Conservation (phyloP, 2,888 invertebrate species). For the Megaustenia siamemsis region DNA sequence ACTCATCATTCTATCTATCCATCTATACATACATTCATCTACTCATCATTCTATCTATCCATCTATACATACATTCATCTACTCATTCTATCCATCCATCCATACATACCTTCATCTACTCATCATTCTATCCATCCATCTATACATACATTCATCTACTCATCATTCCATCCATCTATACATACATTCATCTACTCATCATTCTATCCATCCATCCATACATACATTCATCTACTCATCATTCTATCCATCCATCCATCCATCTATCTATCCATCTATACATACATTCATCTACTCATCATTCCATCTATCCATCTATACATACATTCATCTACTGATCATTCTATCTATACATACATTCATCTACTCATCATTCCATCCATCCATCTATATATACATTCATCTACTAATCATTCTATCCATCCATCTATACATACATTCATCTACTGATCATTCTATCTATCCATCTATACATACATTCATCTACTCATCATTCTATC, state of each 20-base stretch:
- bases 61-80: too few relatives aligned
- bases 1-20: not conserved
- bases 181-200: not conserved
- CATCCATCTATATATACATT: conserved; percentile 12
- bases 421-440: not conserved
- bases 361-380: conserved; percentile 3
- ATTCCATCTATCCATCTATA: not conserved
- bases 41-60: conserved; percentile 4
- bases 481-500: not conserved
- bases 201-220: not conserved
- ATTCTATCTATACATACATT: too few relatives aligned
- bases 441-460: not conserved
- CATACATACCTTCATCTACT: not conserved
- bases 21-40: too few relatives aligned
- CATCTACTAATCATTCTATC: too few relatives aligned
- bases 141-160: not conserved
- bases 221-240: too few relatives aligned
- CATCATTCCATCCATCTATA: not conserved
- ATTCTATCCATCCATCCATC: too few relatives aligned
- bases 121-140: not conserved
- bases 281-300: not conserved
- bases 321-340: not conserved
- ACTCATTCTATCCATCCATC: conserved; percentile 14
- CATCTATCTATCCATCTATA: not conserved
- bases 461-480: not conserved